A percentile compares a stretch with the other conserved stretches of the same genome.
phyloP scores from a whole-genome alignment of 2,113 vertebrate species.

The Chamaetylas fuelleborni region DNA sequence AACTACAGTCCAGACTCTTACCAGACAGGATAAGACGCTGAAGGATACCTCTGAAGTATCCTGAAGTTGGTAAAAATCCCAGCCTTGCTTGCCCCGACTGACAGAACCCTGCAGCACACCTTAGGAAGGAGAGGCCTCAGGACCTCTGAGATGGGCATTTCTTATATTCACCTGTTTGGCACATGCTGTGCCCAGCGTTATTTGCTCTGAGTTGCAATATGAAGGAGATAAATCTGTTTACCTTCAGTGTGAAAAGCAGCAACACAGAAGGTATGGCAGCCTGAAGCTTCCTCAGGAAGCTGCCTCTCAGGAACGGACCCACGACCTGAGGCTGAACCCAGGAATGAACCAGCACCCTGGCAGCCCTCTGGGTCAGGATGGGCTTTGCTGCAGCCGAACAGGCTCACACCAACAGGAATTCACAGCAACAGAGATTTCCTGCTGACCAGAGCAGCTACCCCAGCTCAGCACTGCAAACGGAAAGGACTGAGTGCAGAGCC shows the following conservation, averaged over 20 bases:
- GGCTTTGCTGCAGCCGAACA: rapidly evolving
- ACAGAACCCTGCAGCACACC: background rate
- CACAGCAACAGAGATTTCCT: background rate
- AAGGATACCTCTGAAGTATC: background rate
- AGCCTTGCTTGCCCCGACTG: background rate
- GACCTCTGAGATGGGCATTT: rapidly evolving
- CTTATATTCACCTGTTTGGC: rapidly evolving
- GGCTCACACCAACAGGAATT: too few relatives aligned
- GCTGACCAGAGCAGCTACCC: background rate
- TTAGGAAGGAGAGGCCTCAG: background rate
- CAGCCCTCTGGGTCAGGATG: background rate
- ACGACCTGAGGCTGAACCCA: background rate
- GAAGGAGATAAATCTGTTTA: background rate
- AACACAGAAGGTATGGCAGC: background rate
- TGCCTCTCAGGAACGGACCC: background rate
- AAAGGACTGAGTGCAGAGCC: background rate
- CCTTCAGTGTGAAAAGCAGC: background rate
- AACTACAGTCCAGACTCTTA: background rate
- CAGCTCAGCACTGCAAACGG: background rate
- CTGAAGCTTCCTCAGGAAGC: constrained; percentile 21
- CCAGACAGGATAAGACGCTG: background rate
- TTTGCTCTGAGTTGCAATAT: rapidly evolving
- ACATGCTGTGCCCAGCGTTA: rapidly evolving
- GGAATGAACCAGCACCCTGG: background rate
- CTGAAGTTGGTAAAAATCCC: background rate